phyloP scores from a whole-genome alignment of 2,888 invertebrate species.

The Drosophila neotestacea region DNA sequence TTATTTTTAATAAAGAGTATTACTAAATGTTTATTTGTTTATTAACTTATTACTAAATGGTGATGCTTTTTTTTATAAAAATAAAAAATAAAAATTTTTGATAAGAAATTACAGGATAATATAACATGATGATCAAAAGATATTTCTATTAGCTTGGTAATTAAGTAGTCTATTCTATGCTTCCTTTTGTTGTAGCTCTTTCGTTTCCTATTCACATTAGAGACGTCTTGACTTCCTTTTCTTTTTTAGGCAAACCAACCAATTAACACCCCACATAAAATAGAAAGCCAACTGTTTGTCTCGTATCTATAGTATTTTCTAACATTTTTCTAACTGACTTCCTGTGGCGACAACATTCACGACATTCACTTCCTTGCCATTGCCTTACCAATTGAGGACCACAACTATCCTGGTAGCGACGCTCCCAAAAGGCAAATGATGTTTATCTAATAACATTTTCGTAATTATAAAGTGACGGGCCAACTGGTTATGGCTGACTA shows the following conservation, averaged over 20 bases:
- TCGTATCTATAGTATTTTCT: constrained; percentile 8
- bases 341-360: constrained; percentile 64
- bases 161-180: background rate
- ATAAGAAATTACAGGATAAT: background rate
- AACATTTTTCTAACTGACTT: constrained; percentile 52
- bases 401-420: constrained; percentile 65
- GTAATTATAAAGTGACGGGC: constrained; percentile 71
- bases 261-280: constrained; percentile 68
- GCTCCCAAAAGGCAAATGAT: constrained; percentile 47
- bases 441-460: constrained; percentile 73
- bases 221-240: constrained; percentile 28
- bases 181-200: background rate
- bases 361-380: constrained; percentile 58
- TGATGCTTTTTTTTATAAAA: background rate
- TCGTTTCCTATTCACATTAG: constrained; percentile 34
- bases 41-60: background rate
- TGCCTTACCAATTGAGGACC: background rate
- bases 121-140: background rate
- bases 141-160: background rate
- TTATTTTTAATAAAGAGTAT: constrained; percentile 10
- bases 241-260: constrained; percentile 32
- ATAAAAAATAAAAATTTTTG: no score
- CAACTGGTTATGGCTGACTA: constrained; percentile 72
- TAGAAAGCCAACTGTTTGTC: constrained; percentile 42
- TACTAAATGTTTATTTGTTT: constrained; percentile 1